phyloP scores from a whole-genome alignment of 2,113 vertebrate species.

The Myodes glareolus region DNA sequence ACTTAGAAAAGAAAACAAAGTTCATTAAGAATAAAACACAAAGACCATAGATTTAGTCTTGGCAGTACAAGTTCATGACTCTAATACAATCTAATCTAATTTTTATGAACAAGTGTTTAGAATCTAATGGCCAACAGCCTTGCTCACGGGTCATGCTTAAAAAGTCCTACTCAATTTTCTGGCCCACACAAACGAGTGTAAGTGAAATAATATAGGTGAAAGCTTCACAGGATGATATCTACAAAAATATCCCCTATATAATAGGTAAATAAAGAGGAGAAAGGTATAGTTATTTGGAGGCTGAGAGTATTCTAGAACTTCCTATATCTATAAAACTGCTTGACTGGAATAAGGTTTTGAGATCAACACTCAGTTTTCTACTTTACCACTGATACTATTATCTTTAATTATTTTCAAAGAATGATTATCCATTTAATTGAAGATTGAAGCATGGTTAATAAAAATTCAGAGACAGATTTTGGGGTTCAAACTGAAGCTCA shows the following conservation, averaged over 20 bases:
- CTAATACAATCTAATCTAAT: neutral
- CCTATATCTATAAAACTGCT: neutral
- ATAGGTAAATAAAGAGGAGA: neutral
- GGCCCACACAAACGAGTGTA: neutral
- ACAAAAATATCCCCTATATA: neutral
- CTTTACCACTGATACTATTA: neutral
- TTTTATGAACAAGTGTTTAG: neutral
- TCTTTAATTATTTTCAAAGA: neutral
- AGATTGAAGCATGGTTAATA: neutral
- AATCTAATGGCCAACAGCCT: neutral
- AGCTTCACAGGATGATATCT: neutral
- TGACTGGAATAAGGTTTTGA: neutral
- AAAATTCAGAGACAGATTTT: no score
- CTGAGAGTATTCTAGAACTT: neutral
- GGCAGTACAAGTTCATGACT: neutral
- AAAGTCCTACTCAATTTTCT: neutral
- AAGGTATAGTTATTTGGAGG: neutral
- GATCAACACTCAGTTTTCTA: neutral
- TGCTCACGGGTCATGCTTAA: neutral
- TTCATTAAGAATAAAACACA: neutral
- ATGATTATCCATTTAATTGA: neutral
- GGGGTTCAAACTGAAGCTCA: no score
- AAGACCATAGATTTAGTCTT: neutral
- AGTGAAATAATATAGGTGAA: neutral
- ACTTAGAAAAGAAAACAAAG: neutral